These are phyloP conservation scores for Myzus persicae DNA, from an alignment of 1,140 invertebrate genomes.

Conservation along the genomic window DNA sequence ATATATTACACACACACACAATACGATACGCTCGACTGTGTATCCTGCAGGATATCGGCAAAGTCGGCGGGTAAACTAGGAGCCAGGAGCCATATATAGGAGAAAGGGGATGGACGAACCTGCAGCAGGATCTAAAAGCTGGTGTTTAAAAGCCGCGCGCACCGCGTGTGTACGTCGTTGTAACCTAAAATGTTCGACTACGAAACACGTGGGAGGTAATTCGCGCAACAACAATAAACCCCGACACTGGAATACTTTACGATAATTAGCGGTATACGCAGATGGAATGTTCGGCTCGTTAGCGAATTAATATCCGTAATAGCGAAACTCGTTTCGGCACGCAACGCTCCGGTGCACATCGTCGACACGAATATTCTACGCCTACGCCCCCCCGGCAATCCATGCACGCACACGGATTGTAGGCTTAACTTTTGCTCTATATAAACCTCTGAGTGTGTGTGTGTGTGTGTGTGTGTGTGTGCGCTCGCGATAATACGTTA, in stretches of 20 bases:
- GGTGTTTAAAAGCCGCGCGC: not conserved
- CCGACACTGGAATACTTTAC: not conserved
- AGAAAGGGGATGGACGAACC: not conserved
- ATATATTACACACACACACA: too few relatives aligned
- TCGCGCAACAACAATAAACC: not conserved
- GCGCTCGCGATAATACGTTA: not conserved
- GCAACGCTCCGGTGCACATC: not conserved
- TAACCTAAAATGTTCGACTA: not conserved
- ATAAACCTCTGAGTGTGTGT: not conserved
- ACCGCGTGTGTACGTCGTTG: not conserved
- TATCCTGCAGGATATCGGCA: not conserved
- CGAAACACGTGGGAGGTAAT: not conserved
- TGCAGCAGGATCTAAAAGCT: too few relatives aligned
- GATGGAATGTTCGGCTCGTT: constrained; percentile 23
- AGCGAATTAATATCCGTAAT: constrained; percentile 8
- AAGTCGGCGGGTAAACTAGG: not conserved
- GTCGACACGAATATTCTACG: constrained; percentile 1
- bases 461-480: too few relatives aligned
- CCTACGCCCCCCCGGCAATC: not conserved
- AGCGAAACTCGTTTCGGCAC: not conserved
- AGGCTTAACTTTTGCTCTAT: not conserved
- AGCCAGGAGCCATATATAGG: too few relatives aligned
- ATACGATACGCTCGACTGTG: too few relatives aligned
- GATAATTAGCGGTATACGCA: not conserved
- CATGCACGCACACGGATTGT: not conserved